Evolutionary conservation across 2,888 invertebrate genomes (phyloP).

Genomic region (Epirrita christyi): DNA sequence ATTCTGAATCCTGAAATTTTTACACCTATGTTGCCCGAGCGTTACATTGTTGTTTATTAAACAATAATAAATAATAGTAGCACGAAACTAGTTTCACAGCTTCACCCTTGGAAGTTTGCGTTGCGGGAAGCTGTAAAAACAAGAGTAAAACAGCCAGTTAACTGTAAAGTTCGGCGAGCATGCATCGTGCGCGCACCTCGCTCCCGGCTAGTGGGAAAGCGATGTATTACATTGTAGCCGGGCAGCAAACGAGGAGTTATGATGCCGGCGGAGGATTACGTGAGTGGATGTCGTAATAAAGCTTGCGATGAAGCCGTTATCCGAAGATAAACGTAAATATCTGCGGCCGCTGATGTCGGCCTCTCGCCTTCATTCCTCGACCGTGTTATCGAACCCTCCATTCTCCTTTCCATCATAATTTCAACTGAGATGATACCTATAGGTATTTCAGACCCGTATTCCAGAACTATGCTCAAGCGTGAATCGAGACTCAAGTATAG

Average conservation of each 20-base stretch:
- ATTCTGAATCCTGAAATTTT: not conserved
- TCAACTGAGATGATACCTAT: constrained; percentile 49
- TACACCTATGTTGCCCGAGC: not conserved
- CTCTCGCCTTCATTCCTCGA: constrained; percentile 44
- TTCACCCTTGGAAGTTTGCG: constrained; percentile 21
- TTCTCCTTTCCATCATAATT: constrained; percentile 51
- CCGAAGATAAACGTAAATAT: constrained; percentile 84
- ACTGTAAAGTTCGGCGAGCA: constrained; percentile 44
- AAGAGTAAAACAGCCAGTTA: constrained; percentile 33
- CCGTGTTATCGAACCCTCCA: constrained; percentile 21
- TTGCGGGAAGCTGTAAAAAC: constrained; percentile 30
- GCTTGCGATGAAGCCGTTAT: constrained; percentile 85
- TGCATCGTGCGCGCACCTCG: constrained; percentile 54
- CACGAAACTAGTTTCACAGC: constrained; percentile 16
- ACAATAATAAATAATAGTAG: constrained; percentile 19
- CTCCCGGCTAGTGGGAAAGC: constrained; percentile 64
- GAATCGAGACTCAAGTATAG: no score
- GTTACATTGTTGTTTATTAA: constrained; percentile 9
- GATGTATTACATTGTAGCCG: constrained; percentile 78
- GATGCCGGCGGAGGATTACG: constrained; percentile 82
- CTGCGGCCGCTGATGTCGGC: constrained; percentile 72
- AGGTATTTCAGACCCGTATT: no score
- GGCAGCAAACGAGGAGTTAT: constrained; percentile 82
- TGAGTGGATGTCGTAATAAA: constrained; percentile 85
- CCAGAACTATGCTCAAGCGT: no score